Evolutionary conservation across 2,113 vertebrate genomes (phyloP).

Genomic region (Datnioides undecimradiatus): DNA sequence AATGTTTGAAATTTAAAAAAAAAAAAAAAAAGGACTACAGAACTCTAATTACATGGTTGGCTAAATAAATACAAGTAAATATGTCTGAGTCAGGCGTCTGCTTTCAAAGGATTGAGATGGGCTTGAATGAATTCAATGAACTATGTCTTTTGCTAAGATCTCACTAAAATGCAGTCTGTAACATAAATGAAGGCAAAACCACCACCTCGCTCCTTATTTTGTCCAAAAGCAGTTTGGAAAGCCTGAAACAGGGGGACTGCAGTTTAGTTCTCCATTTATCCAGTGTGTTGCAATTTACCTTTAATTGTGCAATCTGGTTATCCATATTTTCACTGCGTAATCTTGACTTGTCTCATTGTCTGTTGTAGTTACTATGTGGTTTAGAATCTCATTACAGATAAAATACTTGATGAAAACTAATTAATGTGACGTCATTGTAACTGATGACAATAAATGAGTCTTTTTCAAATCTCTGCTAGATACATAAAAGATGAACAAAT

Average conservation of each 20-base stretch:
- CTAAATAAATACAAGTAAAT: slow-evolving; percentile 51
- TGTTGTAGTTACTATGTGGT: background rate
- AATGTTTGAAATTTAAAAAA: slow-evolving; percentile 12
- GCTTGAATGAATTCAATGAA: slow-evolving; percentile 31
- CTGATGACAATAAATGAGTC: background rate
- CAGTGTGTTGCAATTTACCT: background rate
- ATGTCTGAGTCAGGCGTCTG: slow-evolving; percentile 21
- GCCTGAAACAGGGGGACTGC: background rate
- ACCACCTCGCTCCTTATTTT: background rate
- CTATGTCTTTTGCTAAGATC: slow-evolving; percentile 19
- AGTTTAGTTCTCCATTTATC: background rate
- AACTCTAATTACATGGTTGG: slow-evolving; percentile 68
- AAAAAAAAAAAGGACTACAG: slow-evolving; percentile 25
- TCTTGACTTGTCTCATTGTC: background rate
- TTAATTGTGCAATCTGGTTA: background rate
- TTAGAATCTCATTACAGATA: background rate
- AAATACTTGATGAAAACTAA: background rate
- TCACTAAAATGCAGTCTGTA: slow-evolving; percentile 5
- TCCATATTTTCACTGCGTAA: background rate
- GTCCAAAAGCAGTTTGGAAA: background rate
- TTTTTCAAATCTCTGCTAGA: background rate
- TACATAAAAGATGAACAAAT: background rate
- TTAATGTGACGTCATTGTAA: background rate
- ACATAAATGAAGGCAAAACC: background rate
- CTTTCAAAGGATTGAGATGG: slow-evolving; percentile 18